phyloP scores from a whole-genome alignment of 2,113 vertebrate genomes.

The Balaenoptera acutorostrata region DNA sequence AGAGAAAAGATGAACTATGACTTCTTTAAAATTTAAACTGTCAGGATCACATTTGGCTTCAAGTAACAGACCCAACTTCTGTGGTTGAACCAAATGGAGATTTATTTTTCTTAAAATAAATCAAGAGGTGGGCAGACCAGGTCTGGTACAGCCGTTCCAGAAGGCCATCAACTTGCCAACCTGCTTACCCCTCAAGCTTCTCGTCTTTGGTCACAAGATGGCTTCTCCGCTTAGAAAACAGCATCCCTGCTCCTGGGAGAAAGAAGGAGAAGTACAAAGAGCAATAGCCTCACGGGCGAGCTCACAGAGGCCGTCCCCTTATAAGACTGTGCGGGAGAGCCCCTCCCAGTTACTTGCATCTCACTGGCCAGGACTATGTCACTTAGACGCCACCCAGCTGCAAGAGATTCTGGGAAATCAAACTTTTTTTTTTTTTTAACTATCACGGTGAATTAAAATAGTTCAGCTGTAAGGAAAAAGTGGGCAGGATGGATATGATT shows the following conservation, averaged over 20 bases:
- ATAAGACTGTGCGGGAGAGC: not conserved
- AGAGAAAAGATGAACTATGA: not conserved
- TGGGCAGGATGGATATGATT: not conserved
- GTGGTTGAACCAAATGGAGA: not conserved
- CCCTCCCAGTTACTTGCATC: not conserved
- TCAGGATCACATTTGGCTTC: not conserved
- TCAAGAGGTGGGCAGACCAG: not conserved
- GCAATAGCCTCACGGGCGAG: not conserved
- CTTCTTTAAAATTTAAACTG: not conserved
- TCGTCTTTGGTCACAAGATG: not conserved
- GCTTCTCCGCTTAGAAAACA: not conserved
- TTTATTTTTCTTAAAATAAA: not conserved
- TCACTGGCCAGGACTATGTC: not conserved
- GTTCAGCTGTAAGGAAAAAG: not conserved
- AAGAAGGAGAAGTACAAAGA: not conserved
- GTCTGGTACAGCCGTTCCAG: not conserved
- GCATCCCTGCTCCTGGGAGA: not conserved
- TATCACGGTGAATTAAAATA: not conserved
- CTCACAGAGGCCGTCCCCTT: not conserved
- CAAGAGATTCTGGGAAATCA: not conserved
- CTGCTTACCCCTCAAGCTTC: not conserved
- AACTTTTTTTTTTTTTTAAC: not conserved
- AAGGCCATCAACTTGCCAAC: not conserved
- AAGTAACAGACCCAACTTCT: not conserved
- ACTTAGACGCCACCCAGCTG: not conserved